phyloP scores from a whole-genome alignment of 2,888 invertebrate species.

The Mystacides longicornis region DNA sequence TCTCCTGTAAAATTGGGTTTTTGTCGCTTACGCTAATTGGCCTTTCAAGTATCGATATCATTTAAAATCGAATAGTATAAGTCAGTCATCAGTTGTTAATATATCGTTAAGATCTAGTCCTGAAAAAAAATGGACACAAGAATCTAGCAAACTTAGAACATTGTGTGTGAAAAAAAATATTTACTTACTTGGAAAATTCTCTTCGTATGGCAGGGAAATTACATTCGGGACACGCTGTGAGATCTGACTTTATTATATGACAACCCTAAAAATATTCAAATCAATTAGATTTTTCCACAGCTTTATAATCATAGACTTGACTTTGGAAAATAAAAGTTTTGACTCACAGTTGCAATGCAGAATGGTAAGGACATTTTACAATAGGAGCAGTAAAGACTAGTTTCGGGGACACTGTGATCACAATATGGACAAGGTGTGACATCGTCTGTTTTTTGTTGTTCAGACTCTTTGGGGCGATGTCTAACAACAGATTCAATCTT shows the following conservation, averaged over 20 bases:
- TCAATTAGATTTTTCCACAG: background rate
- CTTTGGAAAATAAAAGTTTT: too few species aligned
- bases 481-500: conserved; percentile 95
- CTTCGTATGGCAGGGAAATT: conserved; percentile 87
- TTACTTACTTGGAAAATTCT: conserved; percentile 81
- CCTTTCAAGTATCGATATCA: too few species aligned
- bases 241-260: conserved; percentile 80
- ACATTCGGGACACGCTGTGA: conserved; percentile 90
- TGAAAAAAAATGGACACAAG: too few species aligned
- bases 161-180: too few species aligned
- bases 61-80: too few species aligned
- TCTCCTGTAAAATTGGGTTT: too few species aligned
- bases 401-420: conserved; percentile 62
- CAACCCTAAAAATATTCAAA: conserved; percentile 61
- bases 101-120: too few species aligned
- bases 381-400: conserved; percentile 72
- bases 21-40: too few species aligned
- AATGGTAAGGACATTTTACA: conserved; percentile 91
- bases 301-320: too few species aligned
- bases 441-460: conserved; percentile 29
- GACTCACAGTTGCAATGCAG: conserved; percentile 81
- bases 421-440: conserved; percentile 78
- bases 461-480: conserved; percentile 57
- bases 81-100: too few species aligned
- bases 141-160: too few species aligned